A percentile compares a stretch with the other conserved stretches of the same genome.
These are phyloP conservation scores for Coenonympha glycerion DNA, from an alignment of 2,888 invertebrate genomes.

Conservation along the genomic window DNA sequence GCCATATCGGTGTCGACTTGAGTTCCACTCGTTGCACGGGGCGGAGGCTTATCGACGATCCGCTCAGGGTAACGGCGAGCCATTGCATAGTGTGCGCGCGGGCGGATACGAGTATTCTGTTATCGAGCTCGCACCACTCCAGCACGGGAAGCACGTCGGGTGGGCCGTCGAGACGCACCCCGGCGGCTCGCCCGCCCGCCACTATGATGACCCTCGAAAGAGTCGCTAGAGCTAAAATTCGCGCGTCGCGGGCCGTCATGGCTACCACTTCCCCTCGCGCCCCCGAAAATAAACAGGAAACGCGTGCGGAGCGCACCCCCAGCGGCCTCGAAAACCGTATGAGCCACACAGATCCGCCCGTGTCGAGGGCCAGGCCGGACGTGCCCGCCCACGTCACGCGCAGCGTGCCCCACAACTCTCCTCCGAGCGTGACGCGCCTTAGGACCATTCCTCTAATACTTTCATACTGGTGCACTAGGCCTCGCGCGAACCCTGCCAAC, in stretches of 20 bases:
- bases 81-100: slow-evolving; percentile 89
- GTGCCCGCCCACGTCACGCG: slow-evolving; percentile 67
- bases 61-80: slow-evolving; percentile 81
- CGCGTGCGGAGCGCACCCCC: slow-evolving; percentile 91
- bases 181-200: slow-evolving; percentile 61
- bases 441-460: slow-evolving; percentile 78
- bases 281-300: slow-evolving; percentile 96
- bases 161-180: slow-evolving; percentile 80
- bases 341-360: slow-evolving; percentile 97
- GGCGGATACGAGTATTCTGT: slow-evolving; percentile 93
- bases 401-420: slow-evolving; percentile 67
- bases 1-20: slow-evolving; percentile 79
- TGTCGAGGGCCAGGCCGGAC: slow-evolving; percentile 81
- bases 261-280: slow-evolving; percentile 89
- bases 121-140: slow-evolving; percentile 85
- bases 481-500: slow-evolving; percentile 83
- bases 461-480: slow-evolving; percentile 94
- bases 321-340: slow-evolving; percentile 91
- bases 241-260: slow-evolving; percentile 62
- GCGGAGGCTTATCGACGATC: slow-evolving; percentile 68
- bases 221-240: slow-evolving; percentile 93
- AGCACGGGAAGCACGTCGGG: slow-evolving; percentile 90
- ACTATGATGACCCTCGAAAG: slow-evolving; percentile 85
- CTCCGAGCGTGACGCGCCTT: slow-evolving; percentile 65
- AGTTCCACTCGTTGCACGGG: slow-evolving; percentile 82